Base-by-base conservation (phyloP, 2,797 vertebrate genomes). In the Anguilla obscura region DNA sequence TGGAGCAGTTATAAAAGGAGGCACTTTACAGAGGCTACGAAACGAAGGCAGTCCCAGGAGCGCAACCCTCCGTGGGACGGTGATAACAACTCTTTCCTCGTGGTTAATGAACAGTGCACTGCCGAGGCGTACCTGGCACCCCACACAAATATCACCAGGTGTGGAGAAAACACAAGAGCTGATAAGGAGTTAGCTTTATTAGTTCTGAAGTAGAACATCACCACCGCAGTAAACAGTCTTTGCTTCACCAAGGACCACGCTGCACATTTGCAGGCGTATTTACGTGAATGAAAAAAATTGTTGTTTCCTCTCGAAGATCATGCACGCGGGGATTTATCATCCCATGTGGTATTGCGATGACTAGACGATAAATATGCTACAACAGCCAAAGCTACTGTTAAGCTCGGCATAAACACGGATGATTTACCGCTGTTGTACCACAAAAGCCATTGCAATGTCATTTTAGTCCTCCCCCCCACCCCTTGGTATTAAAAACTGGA, bases 321-420 rank as follows among this genome's bases (percentile, higher is more conserved):
- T 24, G 45, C 2, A 1, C 40, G n/a, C 48, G 24, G 84, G 87
- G 89, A 89, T 91, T 76, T 91, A 56, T 87, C 88, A 50, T 87
- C 90, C 86, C 89, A 85, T 92, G 50, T 9, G 88, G 89, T 90
- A 89, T 88, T 89, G 91, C 87, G 93, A 92, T 91, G 87, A 87
- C 82, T 91, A 84, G 56, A 85, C 83, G 90, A 91, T 91, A 93
- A 91, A 89, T 88, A 91, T 86, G 88, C 91, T 89, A 90, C 30
- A 88, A 89, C 86, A 80, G 86, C 82, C 87, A 89, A 88, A 86
- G 88, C 50, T 69, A 74, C 87, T 83, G 84, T 50, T n/a, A 58
- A 69, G 90, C 86, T 91, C 0, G 36, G 76, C 54, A 88, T 88
- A 88, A 88, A 89, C 85, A 89, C 74, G n/a, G 87, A 76, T 56